Conservation (phyloP, 2,113 vertebrate genomes). For the Indicator maculatus region DNA sequence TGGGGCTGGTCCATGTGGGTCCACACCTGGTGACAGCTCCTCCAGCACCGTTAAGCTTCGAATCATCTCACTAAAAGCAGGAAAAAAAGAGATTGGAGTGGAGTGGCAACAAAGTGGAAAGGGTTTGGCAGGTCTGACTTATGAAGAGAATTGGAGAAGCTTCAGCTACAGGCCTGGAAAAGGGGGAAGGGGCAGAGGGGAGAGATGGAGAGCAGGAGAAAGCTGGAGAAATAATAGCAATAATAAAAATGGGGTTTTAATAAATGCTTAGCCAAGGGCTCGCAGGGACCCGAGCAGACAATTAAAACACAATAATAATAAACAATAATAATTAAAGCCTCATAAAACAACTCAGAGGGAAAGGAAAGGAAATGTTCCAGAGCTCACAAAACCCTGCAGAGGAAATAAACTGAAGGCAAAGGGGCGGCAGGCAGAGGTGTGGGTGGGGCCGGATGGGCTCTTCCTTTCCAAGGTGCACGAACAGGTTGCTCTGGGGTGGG, state of each 20-base stretch:
- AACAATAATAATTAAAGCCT: constrained; percentile 49
- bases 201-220: not conserved
- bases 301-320: constrained; percentile 39
- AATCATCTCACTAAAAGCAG: not conserved
- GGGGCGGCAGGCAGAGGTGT: not conserved
- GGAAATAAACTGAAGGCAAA: not conserved
- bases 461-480: constrained; percentile 23
- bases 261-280: not conserved
- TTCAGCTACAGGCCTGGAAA: not conserved
- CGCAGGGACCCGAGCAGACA: not conserved
- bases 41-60: fast-evolving
- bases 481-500: constrained; percentile 36
- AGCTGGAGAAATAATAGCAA: not conserved
- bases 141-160: not conserved
- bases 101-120: not conserved
- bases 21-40: not conserved
- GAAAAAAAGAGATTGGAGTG: not conserved
- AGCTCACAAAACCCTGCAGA: not conserved
- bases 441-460: not conserved
- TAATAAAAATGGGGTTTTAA: not conserved
- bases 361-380: not conserved
- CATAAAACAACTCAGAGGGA: not conserved
- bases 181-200: not conserved
- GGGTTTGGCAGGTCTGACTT: not conserved
- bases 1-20: not conserved